These are phyloP conservation scores for Cephus rjabovi DNA, from an alignment of 2,888 invertebrate genomes.

Conservation along the genomic window DNA sequence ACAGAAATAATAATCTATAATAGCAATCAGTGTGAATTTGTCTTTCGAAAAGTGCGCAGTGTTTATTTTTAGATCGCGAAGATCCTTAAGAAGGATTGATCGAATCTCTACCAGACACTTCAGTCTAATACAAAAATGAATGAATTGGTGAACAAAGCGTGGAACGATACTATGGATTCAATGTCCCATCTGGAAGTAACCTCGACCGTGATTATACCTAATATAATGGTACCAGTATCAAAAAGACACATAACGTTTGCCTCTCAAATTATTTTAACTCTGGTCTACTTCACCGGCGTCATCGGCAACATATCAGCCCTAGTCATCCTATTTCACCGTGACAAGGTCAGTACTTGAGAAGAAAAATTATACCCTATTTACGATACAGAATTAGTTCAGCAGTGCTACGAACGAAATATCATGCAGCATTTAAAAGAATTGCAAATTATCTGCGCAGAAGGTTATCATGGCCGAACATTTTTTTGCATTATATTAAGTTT, in stretches of 20 bases:
- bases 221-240: constrained; percentile 14
- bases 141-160: constrained; percentile 8
- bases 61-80: too few species aligned
- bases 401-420: background rate
- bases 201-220: constrained; percentile 26
- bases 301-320: constrained; percentile 83
- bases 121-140: background rate
- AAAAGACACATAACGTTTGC: constrained; percentile 48
- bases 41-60: background rate
- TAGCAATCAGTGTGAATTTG: background rate
- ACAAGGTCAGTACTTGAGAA: constrained; percentile 67
- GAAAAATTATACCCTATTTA: background rate
- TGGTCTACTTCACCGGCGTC: constrained; percentile 76
- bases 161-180: constrained; percentile 32
- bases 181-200: constrained; percentile 20
- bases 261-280: constrained; percentile 66
- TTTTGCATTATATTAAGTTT: background rate
- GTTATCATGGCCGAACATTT: background rate
- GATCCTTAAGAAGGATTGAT: background rate
- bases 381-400: background rate
- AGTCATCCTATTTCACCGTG: constrained; percentile 77
- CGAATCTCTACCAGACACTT: background rate
- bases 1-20: background rate
- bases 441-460: background rate
- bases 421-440: background rate